Percentiles rank a stretch among this genome's conserved stretches.
Conservation (phyloP, 1,140 invertebrate genomes). For the Solenopsis invicta region DNA sequence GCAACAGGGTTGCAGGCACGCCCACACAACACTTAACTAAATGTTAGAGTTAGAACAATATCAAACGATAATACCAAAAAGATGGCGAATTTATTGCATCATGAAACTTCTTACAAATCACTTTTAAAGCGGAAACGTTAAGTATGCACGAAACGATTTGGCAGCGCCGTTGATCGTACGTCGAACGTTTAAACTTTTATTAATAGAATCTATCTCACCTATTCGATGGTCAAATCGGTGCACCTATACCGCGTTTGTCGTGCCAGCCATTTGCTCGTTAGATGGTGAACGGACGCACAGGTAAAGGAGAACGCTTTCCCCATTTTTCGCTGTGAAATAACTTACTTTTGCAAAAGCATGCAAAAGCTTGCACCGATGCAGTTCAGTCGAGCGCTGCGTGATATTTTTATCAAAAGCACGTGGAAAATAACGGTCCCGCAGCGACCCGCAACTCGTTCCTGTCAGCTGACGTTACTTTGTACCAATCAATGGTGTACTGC, state of each 20-base stretch:
- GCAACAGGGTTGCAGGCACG: slow-evolving; percentile 1
- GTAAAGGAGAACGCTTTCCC: slow-evolving; percentile 13
- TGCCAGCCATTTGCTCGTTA: slow-evolving; percentile 1
- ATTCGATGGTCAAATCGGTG: slow-evolving; percentile 69
- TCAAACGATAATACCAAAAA: slow-evolving; percentile 19
- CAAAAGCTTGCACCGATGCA: slow-evolving; percentile 6
- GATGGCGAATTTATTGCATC: slow-evolving; percentile 11
- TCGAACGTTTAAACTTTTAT: slow-evolving; percentile 71
- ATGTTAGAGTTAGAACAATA: neutral
- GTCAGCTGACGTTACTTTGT: slow-evolving; percentile 40
- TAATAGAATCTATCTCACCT: slow-evolving; percentile 72
- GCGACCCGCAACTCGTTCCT: neutral
- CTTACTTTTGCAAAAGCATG: slow-evolving; percentile 27
- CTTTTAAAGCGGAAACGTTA: neutral
- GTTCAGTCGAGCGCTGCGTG: neutral
- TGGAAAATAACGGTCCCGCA: slow-evolving; percentile 17
- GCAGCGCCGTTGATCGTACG: slow-evolving; percentile 62
- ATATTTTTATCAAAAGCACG: slow-evolving; percentile 55
- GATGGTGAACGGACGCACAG: neutral
- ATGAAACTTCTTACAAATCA: neutral
- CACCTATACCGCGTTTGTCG: slow-evolving; percentile 69
- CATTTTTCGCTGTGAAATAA: slow-evolving; percentile 12
- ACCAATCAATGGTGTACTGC: slow-evolving; percentile 33
- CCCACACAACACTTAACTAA: slow-evolving; percentile 4
- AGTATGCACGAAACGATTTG: slow-evolving; percentile 64